Evolutionary conservation across 2,888 invertebrate species (phyloP).

Genomic region (Synergus laeviventris): DNA sequence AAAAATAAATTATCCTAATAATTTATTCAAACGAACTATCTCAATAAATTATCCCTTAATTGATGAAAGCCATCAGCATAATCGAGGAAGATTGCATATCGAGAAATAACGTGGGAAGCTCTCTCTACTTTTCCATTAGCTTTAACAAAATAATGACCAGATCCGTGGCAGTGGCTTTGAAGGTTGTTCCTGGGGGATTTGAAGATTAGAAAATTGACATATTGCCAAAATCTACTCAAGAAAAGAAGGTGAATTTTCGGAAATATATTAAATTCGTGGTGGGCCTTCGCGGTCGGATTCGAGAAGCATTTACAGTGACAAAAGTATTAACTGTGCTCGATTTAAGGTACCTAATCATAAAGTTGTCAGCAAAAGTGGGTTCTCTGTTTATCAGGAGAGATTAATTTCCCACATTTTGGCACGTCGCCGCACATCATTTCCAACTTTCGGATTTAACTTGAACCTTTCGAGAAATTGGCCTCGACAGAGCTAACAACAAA

Average conservation of each 20-base stretch:
- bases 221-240: conserved; percentile 47
- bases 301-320: conserved; percentile 4
- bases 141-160: conserved; percentile 50
- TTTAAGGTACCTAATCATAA: conserved; percentile 13
- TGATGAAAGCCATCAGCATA: neutral
- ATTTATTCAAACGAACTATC: conserved; percentile 14
- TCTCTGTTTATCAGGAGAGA: conserved; percentile 14
- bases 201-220: conserved; percentile 52
- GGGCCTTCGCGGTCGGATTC: neutral
- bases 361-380: conserved; percentile 8
- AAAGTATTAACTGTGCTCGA: neutral
- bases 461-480: conserved; percentile 51
- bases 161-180: conserved; percentile 58
- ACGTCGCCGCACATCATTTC: conserved; percentile 44
- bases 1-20: conserved; percentile 13
- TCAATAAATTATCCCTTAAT: conserved; percentile 24
- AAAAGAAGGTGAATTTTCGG: conserved; percentile 13
- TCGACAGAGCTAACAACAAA: conserved; percentile 22
- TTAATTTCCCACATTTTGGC: conserved; percentile 43
- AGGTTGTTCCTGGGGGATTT: conserved; percentile 54
- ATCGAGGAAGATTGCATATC: neutral
- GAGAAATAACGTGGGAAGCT: conserved; percentile 15
- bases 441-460: conserved; percentile 45
- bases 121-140: conserved; percentile 25
- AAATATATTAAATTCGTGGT: neutral